Conservation (phyloP, 1,140 invertebrate species). For the Cyphomyrmex costatus region DNA sequence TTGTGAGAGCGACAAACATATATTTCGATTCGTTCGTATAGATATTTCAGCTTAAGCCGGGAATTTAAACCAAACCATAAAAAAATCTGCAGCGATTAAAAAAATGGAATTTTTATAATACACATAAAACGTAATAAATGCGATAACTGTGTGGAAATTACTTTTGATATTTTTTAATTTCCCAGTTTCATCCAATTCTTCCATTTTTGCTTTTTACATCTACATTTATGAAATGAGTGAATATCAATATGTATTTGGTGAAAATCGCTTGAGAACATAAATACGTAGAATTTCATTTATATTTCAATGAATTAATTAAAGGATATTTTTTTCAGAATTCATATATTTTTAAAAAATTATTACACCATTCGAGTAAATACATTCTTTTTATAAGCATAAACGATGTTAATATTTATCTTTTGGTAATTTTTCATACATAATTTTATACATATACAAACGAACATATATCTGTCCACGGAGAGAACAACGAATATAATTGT, state of each 20-base stretch:
- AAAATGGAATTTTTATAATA: not conserved
- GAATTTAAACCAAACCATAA: not conserved
- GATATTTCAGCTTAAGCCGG: conserved; percentile 6
- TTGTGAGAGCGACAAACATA: not conserved
- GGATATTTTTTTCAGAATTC: not conserved
- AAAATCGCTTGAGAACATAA: not conserved
- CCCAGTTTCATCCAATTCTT: not conserved
- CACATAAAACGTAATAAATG: conserved; percentile 15
- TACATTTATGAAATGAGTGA: not conserved
- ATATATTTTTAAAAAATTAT: not conserved
- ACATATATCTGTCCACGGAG: not conserved
- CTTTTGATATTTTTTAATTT: not conserved
- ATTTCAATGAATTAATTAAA: not conserved
- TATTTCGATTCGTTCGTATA: not conserved
- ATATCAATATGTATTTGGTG: not conserved
- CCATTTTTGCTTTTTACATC: not conserved
- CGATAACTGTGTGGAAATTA: not conserved
- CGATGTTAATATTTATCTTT: not conserved
- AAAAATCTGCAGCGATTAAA: not conserved
- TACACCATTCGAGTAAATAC: not conserved
- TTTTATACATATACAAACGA: not conserved
- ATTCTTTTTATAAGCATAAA: not conserved
- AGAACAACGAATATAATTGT: too few relatives aligned
- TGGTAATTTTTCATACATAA: not conserved
- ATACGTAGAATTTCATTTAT: not conserved